These are phyloP conservation scores for Cydia fagiglandana DNA, from an alignment of 1,140 invertebrate species.

Conservation along the genomic window DNA sequence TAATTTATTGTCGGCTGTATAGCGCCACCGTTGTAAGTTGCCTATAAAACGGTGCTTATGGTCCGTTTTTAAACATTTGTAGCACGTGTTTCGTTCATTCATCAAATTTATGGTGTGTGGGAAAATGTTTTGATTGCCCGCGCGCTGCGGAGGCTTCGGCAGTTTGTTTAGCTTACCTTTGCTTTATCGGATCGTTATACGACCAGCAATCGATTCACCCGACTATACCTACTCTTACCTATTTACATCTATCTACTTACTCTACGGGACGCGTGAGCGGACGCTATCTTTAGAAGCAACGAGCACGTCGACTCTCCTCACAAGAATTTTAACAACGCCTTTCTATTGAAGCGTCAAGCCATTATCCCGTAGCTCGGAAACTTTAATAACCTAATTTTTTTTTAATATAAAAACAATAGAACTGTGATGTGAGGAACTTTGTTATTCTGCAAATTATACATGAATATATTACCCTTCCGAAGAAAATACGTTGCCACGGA, in stretches of 20 bases:
- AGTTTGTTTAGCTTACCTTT: constrained; percentile 28
- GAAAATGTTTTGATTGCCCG: constrained; percentile 72
- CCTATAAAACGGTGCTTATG: constrained; percentile 77
- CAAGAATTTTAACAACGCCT: constrained; percentile 12
- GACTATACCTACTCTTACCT: not conserved
- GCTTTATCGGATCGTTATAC: constrained; percentile 27
- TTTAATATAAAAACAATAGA: not conserved
- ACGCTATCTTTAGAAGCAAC: constrained; percentile 16
- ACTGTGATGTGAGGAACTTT: not conserved
- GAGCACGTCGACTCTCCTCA: constrained; percentile 3
- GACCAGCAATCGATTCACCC: constrained; percentile 2
- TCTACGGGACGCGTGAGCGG: not conserved
- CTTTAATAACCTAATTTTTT: not conserved
- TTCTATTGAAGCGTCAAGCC: not conserved
- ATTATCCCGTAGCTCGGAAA: not conserved
- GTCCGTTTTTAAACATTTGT: constrained; percentile 76
- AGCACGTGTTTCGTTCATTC: constrained; percentile 78
- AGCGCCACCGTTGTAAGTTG: constrained; percentile 74
- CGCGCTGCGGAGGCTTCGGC: constrained; percentile 33
- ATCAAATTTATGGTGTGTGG: constrained; percentile 77
- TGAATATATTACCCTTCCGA: constrained; percentile 1
- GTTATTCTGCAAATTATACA: constrained; percentile 7
- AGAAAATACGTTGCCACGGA: constrained; percentile 9
- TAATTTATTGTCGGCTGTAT: constrained; percentile 77
- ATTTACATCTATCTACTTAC: not conserved